Evolutionary conservation across 2,113 vertebrate species (phyloP).

Genomic region (Caracal caracal): DNA sequence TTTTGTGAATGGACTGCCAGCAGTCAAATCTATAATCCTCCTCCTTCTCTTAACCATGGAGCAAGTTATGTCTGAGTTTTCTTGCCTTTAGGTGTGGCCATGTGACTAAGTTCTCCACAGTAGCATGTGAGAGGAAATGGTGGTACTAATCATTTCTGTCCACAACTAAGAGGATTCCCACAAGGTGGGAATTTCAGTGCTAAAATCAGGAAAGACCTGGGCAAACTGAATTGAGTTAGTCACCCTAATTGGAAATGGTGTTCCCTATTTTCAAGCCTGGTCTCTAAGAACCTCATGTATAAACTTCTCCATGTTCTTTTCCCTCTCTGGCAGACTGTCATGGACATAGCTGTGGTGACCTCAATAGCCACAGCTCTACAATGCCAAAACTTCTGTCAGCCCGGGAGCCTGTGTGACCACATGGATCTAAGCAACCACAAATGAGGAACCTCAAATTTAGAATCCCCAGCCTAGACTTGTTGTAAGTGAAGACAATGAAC

Average conservation of each 20-base stretch:
- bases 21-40: background rate
- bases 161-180: background rate
- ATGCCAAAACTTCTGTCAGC: background rate
- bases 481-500: background rate
- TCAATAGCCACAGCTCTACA: background rate
- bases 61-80: background rate
- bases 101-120: background rate
- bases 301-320: background rate
- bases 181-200: background rate
- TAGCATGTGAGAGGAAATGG: background rate
- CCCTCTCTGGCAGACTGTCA: background rate
- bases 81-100: background rate
- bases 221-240: background rate
- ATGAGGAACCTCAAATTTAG: background rate
- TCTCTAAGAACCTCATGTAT: background rate
- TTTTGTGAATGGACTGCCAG: background rate
- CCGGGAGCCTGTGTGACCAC: fast-evolving
- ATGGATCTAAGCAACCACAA: background rate
- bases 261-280: background rate
- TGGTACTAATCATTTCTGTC: background rate
- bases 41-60: background rate
- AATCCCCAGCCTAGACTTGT: background rate
- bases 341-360: background rate
- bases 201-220: background rate
- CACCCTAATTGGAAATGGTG: background rate